phyloP scores from a whole-genome alignment of 2,113 vertebrate genomes.

The Ptychochromis oligacanthus region DNA sequence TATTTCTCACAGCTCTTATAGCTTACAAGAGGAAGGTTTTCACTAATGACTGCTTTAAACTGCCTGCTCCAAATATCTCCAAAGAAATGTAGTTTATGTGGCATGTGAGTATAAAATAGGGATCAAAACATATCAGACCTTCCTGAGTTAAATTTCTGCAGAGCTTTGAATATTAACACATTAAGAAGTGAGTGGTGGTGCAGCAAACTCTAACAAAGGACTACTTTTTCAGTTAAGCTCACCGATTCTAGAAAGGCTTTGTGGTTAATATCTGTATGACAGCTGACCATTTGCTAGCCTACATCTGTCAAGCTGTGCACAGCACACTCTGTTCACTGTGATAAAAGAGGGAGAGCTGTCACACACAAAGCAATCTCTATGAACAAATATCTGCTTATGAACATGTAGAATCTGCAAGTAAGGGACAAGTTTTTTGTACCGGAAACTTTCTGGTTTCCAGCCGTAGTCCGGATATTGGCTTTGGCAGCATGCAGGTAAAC shows the following conservation, averaged over 20 bases:
- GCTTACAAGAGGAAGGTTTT: background rate
- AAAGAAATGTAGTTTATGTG: background rate
- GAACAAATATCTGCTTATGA: conserved; percentile 1
- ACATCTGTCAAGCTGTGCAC: too few species aligned
- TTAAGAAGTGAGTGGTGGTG: background rate
- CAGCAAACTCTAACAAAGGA: background rate
- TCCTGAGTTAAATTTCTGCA: background rate
- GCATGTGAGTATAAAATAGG: background rate
- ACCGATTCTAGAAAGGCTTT: background rate
- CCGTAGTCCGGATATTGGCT: background rate
- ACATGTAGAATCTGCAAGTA: background rate
- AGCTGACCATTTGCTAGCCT: background rate
- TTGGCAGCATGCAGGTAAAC: background rate
- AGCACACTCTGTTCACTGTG: too few species aligned
- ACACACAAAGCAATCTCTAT: background rate
- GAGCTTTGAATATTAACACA: background rate
- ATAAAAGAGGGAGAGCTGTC: background rate
- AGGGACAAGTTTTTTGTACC: background rate
- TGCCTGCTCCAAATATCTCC: background rate
- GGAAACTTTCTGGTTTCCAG: background rate
- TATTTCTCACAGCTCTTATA: background rate
- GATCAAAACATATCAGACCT: background rate
- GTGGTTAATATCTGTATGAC: background rate
- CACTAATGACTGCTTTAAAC: too few species aligned
- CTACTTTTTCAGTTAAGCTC: background rate